Evolutionary conservation across 35 echinoderm and acorn worm species (phyloP).

Genomic region (Amphiura filiformis): DNA sequence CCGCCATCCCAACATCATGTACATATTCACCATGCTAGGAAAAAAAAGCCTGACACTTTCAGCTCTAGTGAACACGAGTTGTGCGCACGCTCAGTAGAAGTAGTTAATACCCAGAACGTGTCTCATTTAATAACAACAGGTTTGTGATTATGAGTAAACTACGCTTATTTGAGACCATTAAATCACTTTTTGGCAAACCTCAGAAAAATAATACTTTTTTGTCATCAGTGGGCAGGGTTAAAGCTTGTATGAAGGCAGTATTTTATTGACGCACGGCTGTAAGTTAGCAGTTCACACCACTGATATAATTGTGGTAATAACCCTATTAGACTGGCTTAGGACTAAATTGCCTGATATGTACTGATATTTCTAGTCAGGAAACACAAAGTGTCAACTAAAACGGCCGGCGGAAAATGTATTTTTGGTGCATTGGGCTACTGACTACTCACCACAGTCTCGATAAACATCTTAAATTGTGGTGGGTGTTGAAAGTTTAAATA

Average conservation of each 20-base stretch:
- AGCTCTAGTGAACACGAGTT: not conserved
- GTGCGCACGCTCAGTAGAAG: not conserved
- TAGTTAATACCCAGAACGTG: not conserved
- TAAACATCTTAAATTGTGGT: not conserved
- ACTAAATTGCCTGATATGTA: not conserved
- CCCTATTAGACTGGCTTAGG: not conserved
- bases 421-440: not conserved
- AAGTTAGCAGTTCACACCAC: not conserved
- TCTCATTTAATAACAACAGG: slow-evolving; percentile 1
- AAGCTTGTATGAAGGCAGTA: not conserved
- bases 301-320: not conserved
- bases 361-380: not conserved
- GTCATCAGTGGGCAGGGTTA: not conserved
- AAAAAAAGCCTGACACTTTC: not conserved
- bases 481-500: slow-evolving; percentile 4
- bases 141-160: not conserved
- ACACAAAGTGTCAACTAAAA: not conserved
- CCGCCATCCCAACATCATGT: not conserved
- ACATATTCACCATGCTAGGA: not conserved
- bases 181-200: not conserved
- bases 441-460: too few relatives aligned
- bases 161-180: not conserved
- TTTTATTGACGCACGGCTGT: not conserved
- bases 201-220: not conserved
- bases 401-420: not conserved